Conservation (phyloP, 1,140 invertebrate genomes). For the Formica selysi region DNA sequence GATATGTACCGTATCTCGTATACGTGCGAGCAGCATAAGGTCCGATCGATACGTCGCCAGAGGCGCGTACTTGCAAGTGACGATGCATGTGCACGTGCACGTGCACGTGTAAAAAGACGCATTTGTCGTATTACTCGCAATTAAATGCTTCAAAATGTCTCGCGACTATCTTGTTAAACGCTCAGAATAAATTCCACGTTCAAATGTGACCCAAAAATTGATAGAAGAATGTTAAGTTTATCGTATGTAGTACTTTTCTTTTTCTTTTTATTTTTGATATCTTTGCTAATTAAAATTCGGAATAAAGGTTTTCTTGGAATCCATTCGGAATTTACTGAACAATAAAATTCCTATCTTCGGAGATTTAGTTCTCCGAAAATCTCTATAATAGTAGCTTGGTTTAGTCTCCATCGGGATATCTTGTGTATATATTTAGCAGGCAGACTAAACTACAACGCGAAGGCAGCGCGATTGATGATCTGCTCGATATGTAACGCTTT, state of each 20-base stretch:
- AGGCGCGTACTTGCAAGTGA: conserved; percentile 41
- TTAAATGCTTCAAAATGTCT: conserved; percentile 1
- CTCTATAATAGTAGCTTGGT: not conserved
- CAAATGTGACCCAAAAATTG: not conserved
- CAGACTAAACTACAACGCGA: conserved; percentile 16
- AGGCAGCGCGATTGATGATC: conserved; percentile 12
- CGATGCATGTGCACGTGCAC: conserved; percentile 55
- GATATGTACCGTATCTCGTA: not conserved
- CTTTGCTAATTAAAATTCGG: not conserved
- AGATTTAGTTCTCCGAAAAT: not conserved
- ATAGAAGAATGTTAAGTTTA: not conserved
- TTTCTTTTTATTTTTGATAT: not conserved
- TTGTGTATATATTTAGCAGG: conserved; percentile 6
- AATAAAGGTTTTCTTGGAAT: not conserved
- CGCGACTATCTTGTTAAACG: not conserved
- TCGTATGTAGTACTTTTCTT: no score
- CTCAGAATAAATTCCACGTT: not conserved
- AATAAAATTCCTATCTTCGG: not conserved
- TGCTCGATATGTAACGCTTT: conserved; percentile 20
- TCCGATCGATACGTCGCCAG: conserved; percentile 14
- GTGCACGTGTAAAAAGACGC: conserved; percentile 55
- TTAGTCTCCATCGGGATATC: conserved; percentile 15
- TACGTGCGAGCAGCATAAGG: conserved; percentile 34
- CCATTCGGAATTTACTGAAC: not conserved
- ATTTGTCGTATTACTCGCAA: conserved; percentile 39